A percentile compares a stretch with the other conserved stretches of the same genome.
Evolutionary conservation across 2,113 vertebrate genomes (phyloP).

Genomic region (Chloebia gouldiae): DNA sequence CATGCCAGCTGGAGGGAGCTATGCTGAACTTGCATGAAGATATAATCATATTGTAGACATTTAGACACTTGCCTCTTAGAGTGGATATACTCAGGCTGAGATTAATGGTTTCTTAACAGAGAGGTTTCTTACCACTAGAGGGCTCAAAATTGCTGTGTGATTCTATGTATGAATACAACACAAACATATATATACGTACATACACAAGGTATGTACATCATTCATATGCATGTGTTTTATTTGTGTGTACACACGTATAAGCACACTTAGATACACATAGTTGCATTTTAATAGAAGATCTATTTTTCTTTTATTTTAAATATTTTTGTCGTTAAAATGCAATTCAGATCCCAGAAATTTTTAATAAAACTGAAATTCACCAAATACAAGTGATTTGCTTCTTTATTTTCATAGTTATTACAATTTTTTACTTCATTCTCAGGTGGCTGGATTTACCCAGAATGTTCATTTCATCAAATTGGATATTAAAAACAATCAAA

Average conservation of each 20-base stretch:
- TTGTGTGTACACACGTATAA: background rate
- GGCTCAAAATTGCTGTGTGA: conserved; percentile 37
- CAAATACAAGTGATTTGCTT: background rate
- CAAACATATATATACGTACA: background rate
- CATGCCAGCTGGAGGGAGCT: background rate
- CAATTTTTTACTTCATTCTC: background rate
- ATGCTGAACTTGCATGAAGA: background rate
- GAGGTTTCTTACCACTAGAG: conserved; percentile 50
- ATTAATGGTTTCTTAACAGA: background rate
- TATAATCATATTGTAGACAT: background rate
- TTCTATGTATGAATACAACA: background rate
- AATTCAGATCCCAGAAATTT: background rate
- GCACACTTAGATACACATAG: background rate
- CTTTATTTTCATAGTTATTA: background rate
- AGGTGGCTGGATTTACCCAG: background rate
- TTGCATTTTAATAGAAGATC: background rate
- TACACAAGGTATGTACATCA: background rate
- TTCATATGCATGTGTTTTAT: background rate
- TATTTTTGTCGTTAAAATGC: background rate
- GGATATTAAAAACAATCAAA: background rate
- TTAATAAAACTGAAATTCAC: background rate
- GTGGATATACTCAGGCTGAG: background rate
- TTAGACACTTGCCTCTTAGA: background rate
- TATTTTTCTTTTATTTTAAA: background rate
- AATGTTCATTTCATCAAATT: background rate